Evolutionary conservation across 1,140 invertebrate genomes (phyloP), one percentile per base, ranked within the genome.

Genomic region (Matsumurasca onukii): DNA sequence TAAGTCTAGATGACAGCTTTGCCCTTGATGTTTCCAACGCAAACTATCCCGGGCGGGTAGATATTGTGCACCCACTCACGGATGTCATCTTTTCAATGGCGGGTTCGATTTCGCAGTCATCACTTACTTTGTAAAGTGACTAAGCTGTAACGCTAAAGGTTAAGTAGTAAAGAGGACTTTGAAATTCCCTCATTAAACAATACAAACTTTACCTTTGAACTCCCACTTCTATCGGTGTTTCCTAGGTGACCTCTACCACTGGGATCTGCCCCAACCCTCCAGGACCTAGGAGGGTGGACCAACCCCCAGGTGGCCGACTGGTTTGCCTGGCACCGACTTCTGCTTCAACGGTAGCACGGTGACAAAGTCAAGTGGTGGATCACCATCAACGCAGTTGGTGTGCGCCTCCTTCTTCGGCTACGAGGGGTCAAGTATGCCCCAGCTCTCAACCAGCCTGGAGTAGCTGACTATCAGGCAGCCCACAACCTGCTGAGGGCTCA

Each of bases 311-410:
- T 88, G 63, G 79, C 82, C 0, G 80, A 87, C 65, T 85, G 82
- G 71, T 85, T 83, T 62, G 77, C 77, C 59, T 82, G 82, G 65
- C 85, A 84, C 82, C 1, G 76, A 80, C 59, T 22, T 85, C 22
- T 80, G 82, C 69, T 85, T 83, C 74, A 76, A 75, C 61, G 75
- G n/a, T n/a, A 78, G 22, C 85, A 84, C 71, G 84, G 84, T 29
- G 80, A 81, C 72, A 80, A 75, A 27, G 78, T 82, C 3, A 84
- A 84, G 77, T 75, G 76, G 68, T 92, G 89, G 87, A 84, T 86
- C 1, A 91, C 90, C 0, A 84, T 92, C 68, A 91, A 91, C 75
- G 89, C n/a, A 91, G 76, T 88, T 88, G 3, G 84, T 84, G 81
- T 85, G 87, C 69, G 82, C 85, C 2, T 88, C 87, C 70, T 77